Evolutionary conservation across 2,797 vertebrate genomes (phyloP), one percentile per base, ranked within the genome.

Genomic region (Tadarida brasiliensis): DNA sequence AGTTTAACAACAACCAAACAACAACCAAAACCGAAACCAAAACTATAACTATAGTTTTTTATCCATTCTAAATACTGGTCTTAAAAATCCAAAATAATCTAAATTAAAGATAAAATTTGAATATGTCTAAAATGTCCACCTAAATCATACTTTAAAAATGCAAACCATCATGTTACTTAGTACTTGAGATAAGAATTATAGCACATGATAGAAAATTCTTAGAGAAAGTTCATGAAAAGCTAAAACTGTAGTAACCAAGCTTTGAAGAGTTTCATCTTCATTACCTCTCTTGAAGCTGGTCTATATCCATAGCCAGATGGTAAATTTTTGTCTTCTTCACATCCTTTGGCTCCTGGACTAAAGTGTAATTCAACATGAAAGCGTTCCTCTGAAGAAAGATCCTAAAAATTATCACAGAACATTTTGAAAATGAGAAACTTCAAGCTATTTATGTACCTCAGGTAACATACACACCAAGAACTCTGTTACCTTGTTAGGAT

Each of bases 291-390:
- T 57, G 99, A 99, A 28, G 99, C 99, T 95, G 99, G 99, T 98
- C 99, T 99, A 95, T 99, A 99, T 74, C 99, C 99, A 97, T 99
- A 99, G 78, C 99, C 99, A 82, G 99, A 99, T 3, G 99, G 99
- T 68, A 99, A 98, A 97, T 99, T 99, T 98, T 99, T 99, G 96
- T 99, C 99, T 96, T 99, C 99, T 92, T 99, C 99, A 96, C 99
- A 99, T 54, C 99, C 99, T 98, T 99, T 99, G 30, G 99, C 99
- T 97, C 99, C 99, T 54, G 99, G 99, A 98, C 99, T 99, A 67
- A 99, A 99, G 97, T 99, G 99, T 85, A 99, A 98, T 94, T 99
- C 99, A 90, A 99, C 99, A 94, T 99, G 99, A 98, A 99, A 99
- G 73, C 99, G 98, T 51, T 99, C 99, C 96, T 99, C 99, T 0